Conservation (phyloP, 2,888 invertebrate species). For the Sceliomorpha sp. region DNA sequence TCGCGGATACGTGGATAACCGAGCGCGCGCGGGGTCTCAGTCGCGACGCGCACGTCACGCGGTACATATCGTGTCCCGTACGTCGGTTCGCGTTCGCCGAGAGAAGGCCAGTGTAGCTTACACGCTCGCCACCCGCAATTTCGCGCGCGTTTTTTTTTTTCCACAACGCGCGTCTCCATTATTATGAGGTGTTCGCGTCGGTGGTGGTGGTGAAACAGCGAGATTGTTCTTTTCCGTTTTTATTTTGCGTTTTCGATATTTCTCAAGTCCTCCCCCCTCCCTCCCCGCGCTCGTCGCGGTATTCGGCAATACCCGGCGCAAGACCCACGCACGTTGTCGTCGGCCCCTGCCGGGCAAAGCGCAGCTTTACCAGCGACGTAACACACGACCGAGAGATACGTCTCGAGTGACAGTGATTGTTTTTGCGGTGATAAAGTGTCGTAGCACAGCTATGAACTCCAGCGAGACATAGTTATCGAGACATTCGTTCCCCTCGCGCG, state of each 20-base stretch:
- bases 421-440: constrained; percentile 13
- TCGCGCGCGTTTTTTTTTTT: constrained; percentile 35
- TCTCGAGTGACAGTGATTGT: constrained; percentile 11
- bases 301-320: too few species aligned
- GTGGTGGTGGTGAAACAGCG: constrained; percentile 34
- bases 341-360: too few species aligned
- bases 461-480: constrained; percentile 39
- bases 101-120: constrained; percentile 28
- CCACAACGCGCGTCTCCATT: constrained; percentile 34
- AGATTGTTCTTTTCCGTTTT: too few species aligned
- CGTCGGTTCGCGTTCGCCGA: constrained; percentile 42
- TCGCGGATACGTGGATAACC: constrained; percentile 70
- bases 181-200: constrained; percentile 34
- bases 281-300: too few species aligned
- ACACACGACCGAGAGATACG: background rate
- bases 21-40: constrained; percentile 76
- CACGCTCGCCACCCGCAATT: constrained; percentile 23
- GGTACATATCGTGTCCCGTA: constrained; percentile 72
- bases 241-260: too few species aligned
- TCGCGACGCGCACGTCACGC: constrained; percentile 80
- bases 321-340: too few species aligned
- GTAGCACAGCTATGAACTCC: constrained; percentile 37
- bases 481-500: constrained; percentile 2
- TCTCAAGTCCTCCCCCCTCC: too few species aligned
- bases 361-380: background rate